Evolutionary conservation across 2,113 vertebrate genomes (phyloP), one percentile per base, ranked within the genome.

Genomic region (Dendrocopos noguchii): DNA sequence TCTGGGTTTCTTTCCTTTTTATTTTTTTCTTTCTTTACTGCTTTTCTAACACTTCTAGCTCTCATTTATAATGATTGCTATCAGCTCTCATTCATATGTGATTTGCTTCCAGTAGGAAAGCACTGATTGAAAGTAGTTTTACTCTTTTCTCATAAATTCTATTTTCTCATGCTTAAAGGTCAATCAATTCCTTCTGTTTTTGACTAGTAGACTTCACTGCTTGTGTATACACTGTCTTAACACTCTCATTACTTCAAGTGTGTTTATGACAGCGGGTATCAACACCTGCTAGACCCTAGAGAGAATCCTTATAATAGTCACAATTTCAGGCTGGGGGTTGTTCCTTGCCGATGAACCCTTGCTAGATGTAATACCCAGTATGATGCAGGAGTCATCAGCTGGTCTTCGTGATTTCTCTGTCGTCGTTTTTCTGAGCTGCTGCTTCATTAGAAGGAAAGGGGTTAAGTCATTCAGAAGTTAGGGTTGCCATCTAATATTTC

Each of bases 141-240:
- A n/a, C 34, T 34, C 36, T 94, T 66, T 80, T 85, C 34, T 80
- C 87, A 60, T 66, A 63, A 83, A 66, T 82, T 94, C 34, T 66
- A 5, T 91, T 82, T 91, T 82, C 10, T n/a, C 73, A 20, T 88
- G 27, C 63, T 83, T 88, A 67, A 83, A 85, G 80, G 60, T 83
- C 68, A 79, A 80, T 93, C 68, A 93, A 12, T 93, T 91, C 68
- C 39, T n/a, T 65, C 24, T 76, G 75, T 19, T 65, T 85, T 82
- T 82, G 29, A 76, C 50, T 73, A 25, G 28, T 64, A 1, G 33
- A 63, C 34, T 76, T 83, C 25, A 21, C 22, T 82, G 55, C n/a
- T 91, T 89, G 64, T 94, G 47, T 94, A 74, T 55, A 63, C 34
- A 68, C 44, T 79, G 9, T 72, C n/a, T 87, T 90, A 81, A 89